Conservation (phyloP, 2,113 vertebrate genomes). For the Damaliscus lunatus region DNA sequence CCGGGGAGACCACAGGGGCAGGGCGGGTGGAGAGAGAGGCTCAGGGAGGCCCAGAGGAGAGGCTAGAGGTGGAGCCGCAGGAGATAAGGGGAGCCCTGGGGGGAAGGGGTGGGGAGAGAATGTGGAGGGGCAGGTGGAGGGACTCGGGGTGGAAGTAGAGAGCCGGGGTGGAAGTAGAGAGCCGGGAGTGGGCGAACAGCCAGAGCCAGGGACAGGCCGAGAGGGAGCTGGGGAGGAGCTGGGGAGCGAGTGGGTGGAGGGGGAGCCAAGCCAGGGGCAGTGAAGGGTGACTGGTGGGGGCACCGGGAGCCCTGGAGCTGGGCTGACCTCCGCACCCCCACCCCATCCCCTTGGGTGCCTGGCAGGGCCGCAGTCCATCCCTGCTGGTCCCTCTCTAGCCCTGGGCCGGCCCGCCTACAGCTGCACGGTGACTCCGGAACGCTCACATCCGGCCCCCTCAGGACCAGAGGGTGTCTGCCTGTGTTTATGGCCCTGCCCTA, state of each 20-base stretch:
- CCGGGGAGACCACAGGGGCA: background rate
- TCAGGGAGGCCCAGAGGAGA: background rate
- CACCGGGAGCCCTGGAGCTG: background rate
- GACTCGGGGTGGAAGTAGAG: background rate
- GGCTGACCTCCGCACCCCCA: background rate
- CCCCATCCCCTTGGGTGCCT: background rate
- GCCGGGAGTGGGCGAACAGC: background rate
- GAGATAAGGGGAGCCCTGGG: background rate
- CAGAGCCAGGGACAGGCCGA: background rate
- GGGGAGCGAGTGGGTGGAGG: no score
- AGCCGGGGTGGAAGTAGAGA: background rate
- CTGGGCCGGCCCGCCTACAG: background rate
- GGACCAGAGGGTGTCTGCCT: background rate
- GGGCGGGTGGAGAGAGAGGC: background rate
- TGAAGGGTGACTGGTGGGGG: background rate
- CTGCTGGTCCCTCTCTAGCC: background rate
- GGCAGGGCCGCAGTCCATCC: background rate
- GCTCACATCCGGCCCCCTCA: background rate
- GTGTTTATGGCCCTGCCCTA: conserved; percentile 9
- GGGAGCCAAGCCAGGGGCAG: background rate
- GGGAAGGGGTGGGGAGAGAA: background rate
- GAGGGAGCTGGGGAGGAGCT: background rate
- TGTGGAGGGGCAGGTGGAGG: background rate
- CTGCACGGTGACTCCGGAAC: background rate
- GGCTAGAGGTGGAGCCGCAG: background rate